Conservation (phyloP, 2,888 invertebrate species). For the Coleophora flavipennella region DNA sequence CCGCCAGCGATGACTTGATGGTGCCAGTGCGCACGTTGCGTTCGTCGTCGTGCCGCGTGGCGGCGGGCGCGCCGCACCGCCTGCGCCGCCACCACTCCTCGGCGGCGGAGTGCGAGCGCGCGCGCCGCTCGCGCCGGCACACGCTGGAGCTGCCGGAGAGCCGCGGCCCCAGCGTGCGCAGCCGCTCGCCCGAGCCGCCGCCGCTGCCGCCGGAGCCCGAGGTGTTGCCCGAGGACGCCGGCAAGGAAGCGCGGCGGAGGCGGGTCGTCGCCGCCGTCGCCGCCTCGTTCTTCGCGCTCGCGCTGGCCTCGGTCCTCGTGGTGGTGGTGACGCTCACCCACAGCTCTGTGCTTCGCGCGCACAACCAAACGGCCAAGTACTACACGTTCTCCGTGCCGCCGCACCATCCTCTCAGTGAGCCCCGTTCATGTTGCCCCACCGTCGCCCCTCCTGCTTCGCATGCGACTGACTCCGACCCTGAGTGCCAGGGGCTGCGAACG, state of each 20-base stretch:
- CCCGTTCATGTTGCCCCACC: conserved; percentile 74
- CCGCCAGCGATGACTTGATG: conserved; percentile 63
- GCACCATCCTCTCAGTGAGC: conserved; percentile 74
- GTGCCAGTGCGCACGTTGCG: conserved; percentile 64
- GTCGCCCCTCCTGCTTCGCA: conserved; percentile 73
- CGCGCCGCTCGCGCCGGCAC: conserved; percentile 58
- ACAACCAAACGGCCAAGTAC: conserved; percentile 77
- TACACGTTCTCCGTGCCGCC: conserved; percentile 76
- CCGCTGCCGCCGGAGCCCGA: conserved; percentile 50
- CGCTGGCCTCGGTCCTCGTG: conserved; percentile 81
- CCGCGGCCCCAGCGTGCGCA: conserved; percentile 60
- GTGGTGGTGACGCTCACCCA: conserved; percentile 85
- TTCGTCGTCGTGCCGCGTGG: conserved; percentile 61
- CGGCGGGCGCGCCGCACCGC: conserved; percentile 60
- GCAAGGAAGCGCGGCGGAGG: conserved; percentile 78
- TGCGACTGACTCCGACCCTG: conserved; percentile 71
- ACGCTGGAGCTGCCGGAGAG: conserved; percentile 59
- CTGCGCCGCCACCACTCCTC: conserved; percentile 65
- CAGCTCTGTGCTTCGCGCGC: conserved; percentile 76
- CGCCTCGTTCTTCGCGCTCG: conserved; percentile 81
- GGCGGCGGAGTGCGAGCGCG: conserved; percentile 63
- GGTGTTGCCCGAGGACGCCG: conserved; percentile 66
- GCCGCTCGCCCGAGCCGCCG: conserved; percentile 57
- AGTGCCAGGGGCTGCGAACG: conserved; percentile 70
- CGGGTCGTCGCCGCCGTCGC: conserved; percentile 80